Evolutionary conservation across 2,113 vertebrate species (phyloP).

Genomic region (Notarius quadriscutis): DNA sequence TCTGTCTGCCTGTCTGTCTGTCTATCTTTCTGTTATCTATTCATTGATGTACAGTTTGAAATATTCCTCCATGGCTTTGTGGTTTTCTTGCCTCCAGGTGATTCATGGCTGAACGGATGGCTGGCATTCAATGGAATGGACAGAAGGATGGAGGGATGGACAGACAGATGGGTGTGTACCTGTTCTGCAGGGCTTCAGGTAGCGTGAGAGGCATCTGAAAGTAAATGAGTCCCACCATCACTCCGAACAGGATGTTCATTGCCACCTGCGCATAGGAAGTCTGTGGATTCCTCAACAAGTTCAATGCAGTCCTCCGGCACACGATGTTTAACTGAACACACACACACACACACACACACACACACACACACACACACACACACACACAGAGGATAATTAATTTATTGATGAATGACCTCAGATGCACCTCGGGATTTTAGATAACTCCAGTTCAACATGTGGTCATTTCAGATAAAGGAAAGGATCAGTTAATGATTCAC

Average conservation of each 20-base stretch:
- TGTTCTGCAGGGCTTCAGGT: constrained; percentile 77
- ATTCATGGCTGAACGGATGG: neutral
- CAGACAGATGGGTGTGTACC: constrained; percentile 57
- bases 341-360: constrained; percentile 41
- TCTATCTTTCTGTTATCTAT: neutral
- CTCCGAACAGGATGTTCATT: constrained; percentile 69
- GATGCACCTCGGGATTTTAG: neutral
- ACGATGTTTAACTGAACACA: constrained; percentile 70
- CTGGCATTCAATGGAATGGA: neutral
- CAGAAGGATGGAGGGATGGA: neutral
- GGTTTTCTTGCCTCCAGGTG: no score
- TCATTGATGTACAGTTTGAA: neutral
- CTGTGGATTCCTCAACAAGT: constrained; percentile 76
- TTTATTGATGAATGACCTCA: neutral
- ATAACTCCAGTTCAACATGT: constrained; percentile 32
- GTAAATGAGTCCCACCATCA: constrained; percentile 79
- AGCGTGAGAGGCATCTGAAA: constrained; percentile 72
- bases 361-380: no score
- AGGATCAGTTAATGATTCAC: constrained; percentile 22
- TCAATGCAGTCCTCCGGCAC: constrained; percentile 67
- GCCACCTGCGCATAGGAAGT: constrained; percentile 74
- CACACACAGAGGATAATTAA: neutral
- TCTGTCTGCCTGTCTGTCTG: neutral
- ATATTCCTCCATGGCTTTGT: neutral
- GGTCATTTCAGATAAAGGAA: constrained; percentile 7